Conservation (phyloP, 2,113 vertebrate genomes). For the Antechinus flavipes region DNA sequence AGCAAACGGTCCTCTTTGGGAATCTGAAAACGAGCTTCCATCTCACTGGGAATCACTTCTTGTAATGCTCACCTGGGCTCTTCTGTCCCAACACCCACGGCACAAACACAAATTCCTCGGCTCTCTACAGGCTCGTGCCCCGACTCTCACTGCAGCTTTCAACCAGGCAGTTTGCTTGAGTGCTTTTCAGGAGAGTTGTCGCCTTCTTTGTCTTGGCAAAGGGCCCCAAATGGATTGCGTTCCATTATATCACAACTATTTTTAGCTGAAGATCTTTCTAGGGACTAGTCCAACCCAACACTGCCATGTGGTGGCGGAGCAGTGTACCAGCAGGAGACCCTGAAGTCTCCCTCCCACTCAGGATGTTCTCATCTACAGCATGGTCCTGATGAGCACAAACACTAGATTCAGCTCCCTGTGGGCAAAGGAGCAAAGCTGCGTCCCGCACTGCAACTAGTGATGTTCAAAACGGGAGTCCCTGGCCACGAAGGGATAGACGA, state of each 20-base stretch:
- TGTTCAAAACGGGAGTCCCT: neutral
- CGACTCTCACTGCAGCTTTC: neutral
- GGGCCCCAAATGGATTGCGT: neutral
- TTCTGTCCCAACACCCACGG: neutral
- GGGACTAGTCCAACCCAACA: neutral
- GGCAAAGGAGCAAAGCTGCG: constrained; percentile 25
- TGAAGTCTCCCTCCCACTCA: neutral
- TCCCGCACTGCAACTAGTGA: constrained; percentile 52
- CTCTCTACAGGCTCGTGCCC: neutral
- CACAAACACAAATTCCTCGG: neutral
- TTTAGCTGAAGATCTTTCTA: neutral
- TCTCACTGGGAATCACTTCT: constrained; percentile 17
- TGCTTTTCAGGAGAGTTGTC: neutral
- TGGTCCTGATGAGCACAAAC: constrained; percentile 27
- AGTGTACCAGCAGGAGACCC: neutral
- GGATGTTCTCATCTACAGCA: neutral
- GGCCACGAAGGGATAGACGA: neutral
- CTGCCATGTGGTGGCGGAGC: neutral
- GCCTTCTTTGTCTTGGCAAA: neutral
- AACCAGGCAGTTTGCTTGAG: neutral
- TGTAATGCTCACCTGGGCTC: neutral
- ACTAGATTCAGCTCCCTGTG: constrained; percentile 39
- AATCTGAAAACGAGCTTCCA: neutral
- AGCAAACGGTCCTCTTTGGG: constrained; percentile 16
- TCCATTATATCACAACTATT: neutral